A percentile compares a stretch with the other conserved stretches of the same genome.
Evolutionary conservation across 2,888 invertebrate genomes (phyloP).

Genomic region (Lithophane ornitopus): DNA sequence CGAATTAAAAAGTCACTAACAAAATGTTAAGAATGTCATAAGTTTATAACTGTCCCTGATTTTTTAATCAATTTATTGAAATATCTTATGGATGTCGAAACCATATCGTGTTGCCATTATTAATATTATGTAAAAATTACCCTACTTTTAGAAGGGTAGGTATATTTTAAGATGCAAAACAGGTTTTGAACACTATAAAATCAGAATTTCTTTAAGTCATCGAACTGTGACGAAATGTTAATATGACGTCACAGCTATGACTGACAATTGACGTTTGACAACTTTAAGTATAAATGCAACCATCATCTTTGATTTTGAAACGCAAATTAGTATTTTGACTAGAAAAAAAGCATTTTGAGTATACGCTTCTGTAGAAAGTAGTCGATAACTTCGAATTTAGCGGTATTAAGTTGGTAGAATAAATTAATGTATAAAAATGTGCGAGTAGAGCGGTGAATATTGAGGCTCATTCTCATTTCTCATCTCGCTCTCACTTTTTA

Average conservation of each 20-base stretch:
- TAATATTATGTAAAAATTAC: constrained; percentile 35
- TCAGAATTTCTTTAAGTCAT: constrained; percentile 8
- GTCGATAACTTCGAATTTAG: constrained; percentile 35
- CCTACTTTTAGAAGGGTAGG: neutral
- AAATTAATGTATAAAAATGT: neutral
- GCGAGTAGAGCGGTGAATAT: neutral
- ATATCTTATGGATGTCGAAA: neutral
- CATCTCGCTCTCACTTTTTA: constrained; percentile 2
- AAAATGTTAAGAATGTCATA: constrained; percentile 43
- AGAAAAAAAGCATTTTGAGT: constrained; percentile 71
- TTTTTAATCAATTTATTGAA: neutral
- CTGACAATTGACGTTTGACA: constrained; percentile 42
- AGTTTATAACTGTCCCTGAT: neutral
- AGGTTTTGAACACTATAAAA: constrained; percentile 31
- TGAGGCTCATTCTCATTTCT: neutral
- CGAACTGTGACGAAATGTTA: neutral
- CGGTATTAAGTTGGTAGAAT: constrained; percentile 1
- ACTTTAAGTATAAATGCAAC: constrained; percentile 67
- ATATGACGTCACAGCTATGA: constrained; percentile 20
- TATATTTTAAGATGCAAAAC: constrained; percentile 30
- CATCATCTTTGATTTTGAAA: constrained; percentile 60
- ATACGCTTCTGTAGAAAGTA: constrained; percentile 53
- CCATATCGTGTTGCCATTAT: constrained; percentile 9
- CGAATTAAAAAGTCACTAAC: neutral
- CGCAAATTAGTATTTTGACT: constrained; percentile 72